Evolutionary conservation across 2,113 vertebrate genomes (phyloP).

Genomic region (Triplophysa tibetana): DNA sequence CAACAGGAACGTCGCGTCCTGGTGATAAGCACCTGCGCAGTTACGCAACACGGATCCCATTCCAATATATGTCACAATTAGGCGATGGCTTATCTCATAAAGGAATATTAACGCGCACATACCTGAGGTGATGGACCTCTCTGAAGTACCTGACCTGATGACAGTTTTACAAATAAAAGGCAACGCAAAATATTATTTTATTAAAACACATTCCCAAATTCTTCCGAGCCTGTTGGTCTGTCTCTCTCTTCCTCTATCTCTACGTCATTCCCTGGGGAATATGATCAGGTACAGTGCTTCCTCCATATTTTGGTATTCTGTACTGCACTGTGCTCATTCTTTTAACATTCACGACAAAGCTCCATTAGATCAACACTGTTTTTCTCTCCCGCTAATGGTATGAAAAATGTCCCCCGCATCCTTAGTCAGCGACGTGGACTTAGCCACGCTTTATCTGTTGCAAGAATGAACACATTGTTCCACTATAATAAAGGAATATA

Average conservation of each 20-base stretch:
- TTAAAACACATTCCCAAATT: conserved; percentile 2
- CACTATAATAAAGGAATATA: background rate
- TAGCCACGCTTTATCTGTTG: background rate
- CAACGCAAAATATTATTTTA: background rate
- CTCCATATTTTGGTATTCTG: conserved; percentile 40
- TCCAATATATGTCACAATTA: background rate
- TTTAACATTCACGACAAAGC: conserved; percentile 5
- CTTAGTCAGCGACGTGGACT: background rate
- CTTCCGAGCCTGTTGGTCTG: background rate
- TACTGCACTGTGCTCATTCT: conserved; percentile 8
- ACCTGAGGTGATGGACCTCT: background rate
- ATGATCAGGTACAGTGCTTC: conserved; percentile 18
- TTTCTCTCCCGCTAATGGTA: background rate
- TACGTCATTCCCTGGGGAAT: conserved; percentile 19
- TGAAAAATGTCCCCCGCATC: background rate
- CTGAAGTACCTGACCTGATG: conserved; percentile 4
- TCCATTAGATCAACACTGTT: background rate
- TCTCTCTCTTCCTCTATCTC: background rate
- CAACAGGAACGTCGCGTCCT: background rate
- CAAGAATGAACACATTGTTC: conserved; percentile 2
- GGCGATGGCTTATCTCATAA: background rate
- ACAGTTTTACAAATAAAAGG: background rate
- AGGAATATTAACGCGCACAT: background rate
- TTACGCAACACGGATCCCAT: background rate
- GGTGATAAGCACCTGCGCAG: background rate